A percentile compares a stretch with the other conserved stretches of the same genome.
Conservation (phyloP, 2,797 vertebrate species). For the Malurus leucopterus region DNA sequence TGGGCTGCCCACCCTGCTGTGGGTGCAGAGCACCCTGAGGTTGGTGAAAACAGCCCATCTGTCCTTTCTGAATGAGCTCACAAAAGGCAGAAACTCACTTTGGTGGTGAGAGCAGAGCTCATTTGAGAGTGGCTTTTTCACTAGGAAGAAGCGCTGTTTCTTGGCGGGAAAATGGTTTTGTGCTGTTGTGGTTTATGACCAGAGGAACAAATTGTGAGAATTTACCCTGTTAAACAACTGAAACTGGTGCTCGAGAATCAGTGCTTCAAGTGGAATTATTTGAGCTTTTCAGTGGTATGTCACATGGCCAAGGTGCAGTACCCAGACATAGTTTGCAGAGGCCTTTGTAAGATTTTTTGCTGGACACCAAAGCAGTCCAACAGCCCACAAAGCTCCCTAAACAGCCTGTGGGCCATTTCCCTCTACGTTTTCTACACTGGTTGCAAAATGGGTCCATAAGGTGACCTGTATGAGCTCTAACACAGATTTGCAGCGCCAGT, state of each 20-base stretch:
- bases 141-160: background rate
- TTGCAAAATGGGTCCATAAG: background rate
- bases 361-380: background rate
- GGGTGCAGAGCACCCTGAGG: background rate
- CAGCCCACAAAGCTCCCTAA: background rate
- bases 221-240: background rate
- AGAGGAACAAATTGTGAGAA: background rate
- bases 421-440: background rate
- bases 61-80: background rate
- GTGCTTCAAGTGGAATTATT: background rate
- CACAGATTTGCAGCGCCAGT: background rate
- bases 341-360: background rate
- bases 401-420: background rate
- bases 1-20: background rate
- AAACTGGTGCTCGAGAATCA: background rate
- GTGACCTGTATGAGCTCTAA: background rate
- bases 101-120: background rate
- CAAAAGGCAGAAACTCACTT: background rate
- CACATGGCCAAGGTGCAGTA: background rate
- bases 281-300: background rate
- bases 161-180: background rate
- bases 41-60: accelerated
- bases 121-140: background rate
- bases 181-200: background rate
- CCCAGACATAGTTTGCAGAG: background rate